phyloP scores from a whole-genome alignment of 1,140 invertebrate genomes.

The Macrobrachium nipponense region DNA sequence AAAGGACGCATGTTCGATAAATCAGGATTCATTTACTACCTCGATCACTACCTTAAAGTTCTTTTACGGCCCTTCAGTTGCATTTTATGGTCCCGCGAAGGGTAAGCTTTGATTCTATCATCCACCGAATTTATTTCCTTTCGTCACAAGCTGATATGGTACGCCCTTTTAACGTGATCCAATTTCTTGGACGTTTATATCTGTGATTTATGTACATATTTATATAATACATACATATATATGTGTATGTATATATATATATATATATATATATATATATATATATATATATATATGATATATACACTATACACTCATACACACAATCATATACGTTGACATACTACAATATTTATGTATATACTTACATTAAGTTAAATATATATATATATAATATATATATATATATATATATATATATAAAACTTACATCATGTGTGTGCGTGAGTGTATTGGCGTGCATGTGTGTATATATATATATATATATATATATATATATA shows the following conservation, averaged over 20 bases:
- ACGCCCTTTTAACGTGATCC: no score
- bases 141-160: no score
- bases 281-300: not conserved
- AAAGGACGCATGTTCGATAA: no score
- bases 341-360: not conserved
- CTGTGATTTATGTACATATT: not conserved
- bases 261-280: not conserved
- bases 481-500: slow-evolving; percentile 8
- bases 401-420: slow-evolving; percentile 6
- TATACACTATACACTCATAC: no score
- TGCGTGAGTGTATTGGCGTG: no score
- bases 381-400: not conserved
- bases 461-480: not conserved
- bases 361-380: not conserved
- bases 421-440: no score
- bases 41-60: no score
- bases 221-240: slow-evolving; percentile 14
- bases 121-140: no score
- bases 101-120: no score
- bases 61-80: no score
- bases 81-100: no score
- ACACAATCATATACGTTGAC: not conserved
- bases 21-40: no score
- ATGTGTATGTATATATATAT: not conserved
- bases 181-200: not conserved